These are phyloP conservation scores for Dryobotodes eremita DNA, from an alignment of 2,888 invertebrate genomes.

Conservation along the genomic window DNA sequence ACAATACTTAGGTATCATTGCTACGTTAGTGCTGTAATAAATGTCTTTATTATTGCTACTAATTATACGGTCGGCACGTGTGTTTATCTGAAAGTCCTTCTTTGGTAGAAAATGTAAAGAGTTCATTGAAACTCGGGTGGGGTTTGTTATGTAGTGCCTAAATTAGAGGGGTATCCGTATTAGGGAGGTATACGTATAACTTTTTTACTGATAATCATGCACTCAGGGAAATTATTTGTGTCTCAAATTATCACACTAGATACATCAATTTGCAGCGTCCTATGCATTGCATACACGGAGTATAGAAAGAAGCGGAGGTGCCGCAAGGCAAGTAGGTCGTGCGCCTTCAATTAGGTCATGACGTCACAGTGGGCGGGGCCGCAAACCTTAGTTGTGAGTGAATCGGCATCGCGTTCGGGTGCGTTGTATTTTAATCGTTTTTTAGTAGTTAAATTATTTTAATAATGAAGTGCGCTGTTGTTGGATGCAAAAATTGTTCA, in stretches of 20 bases:
- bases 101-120: not conserved
- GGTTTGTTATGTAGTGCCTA: not conserved
- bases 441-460: too few species aligned
- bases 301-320: too few species aligned
- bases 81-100: conserved; percentile 26
- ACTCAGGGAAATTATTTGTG: not conserved
- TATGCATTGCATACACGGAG: too few species aligned
- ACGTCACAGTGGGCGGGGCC: too few species aligned
- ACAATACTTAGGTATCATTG: conserved; percentile 69
- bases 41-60: conserved; percentile 56
- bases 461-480: too few species aligned
- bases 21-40: conserved; percentile 60
- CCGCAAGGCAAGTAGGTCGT: too few species aligned
- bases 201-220: not conserved
- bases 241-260: too few species aligned
- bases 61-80: conserved; percentile 50
- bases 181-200: not conserved
- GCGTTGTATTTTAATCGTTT: too few species aligned
- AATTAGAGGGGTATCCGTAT: not conserved
- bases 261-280: not conserved
- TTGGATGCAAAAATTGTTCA: too few species aligned
- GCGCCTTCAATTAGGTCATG: too few species aligned
- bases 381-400: too few species aligned
- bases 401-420: too few species aligned
- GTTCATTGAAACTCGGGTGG: not conserved